A percentile compares a stretch with the other conserved stretches of the same genome.
phyloP scores from a whole-genome alignment of 2,888 invertebrate species.

The Isoperla grammatica region DNA sequence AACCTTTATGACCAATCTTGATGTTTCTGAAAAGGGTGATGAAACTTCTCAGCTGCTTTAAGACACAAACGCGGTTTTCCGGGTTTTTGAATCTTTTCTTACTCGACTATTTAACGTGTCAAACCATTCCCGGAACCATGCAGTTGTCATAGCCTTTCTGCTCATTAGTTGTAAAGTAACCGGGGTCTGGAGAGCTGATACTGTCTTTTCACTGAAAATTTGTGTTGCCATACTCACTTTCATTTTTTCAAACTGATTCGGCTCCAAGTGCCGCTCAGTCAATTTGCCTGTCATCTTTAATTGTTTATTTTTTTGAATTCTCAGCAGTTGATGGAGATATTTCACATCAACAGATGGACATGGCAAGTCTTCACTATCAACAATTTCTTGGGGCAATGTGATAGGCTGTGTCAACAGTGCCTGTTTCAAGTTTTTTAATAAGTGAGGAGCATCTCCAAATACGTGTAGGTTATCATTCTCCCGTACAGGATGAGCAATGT shows the following conservation, averaged over 20 bases:
- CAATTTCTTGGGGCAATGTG: background rate
- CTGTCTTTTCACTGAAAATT: constrained; percentile 5
- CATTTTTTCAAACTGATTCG: constrained; percentile 12
- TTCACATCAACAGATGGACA: background rate
- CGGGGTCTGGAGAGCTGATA: background rate
- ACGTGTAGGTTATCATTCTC: background rate
- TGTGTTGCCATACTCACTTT: constrained; percentile 5
- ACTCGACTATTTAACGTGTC: background rate
- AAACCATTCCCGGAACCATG: background rate
- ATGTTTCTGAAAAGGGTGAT: background rate
- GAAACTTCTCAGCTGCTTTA: background rate
- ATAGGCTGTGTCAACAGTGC: background rate
- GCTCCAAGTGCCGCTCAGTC: background rate
- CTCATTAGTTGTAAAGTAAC: background rate
- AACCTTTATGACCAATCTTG: background rate
- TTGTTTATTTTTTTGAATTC: constrained; percentile 2
- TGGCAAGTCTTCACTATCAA: background rate
- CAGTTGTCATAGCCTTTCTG: background rate
- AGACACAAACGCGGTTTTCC: background rate
- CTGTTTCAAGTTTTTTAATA: background rate
- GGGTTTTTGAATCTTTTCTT: background rate
- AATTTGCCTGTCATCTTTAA: constrained; percentile 1
- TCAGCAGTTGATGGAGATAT: background rate
- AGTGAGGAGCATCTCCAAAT: background rate
- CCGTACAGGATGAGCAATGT: background rate